phyloP scores from a whole-genome alignment of 2,113 vertebrate species.

The Conger conger region DNA sequence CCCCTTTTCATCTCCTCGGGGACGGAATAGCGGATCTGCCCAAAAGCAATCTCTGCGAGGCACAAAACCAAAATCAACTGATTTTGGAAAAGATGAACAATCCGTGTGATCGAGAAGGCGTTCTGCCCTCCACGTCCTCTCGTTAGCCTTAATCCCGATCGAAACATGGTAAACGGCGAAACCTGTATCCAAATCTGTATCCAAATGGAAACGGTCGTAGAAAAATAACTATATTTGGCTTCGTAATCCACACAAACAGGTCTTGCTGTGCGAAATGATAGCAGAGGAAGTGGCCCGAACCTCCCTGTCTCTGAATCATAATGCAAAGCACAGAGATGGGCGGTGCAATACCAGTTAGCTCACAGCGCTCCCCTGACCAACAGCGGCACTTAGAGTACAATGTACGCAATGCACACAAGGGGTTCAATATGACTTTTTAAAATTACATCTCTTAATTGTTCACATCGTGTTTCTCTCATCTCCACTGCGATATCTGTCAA shows the following conservation, averaged over 20 bases:
- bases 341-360: neutral
- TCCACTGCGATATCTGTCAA: too few relatives aligned
- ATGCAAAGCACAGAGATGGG: neutral
- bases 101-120: neutral
- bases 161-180: neutral
- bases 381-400: constrained; percentile 14
- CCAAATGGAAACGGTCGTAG: neutral
- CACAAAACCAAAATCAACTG: neutral
- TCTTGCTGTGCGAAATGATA: neutral
- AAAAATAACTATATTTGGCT: neutral
- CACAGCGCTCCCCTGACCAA: neutral
- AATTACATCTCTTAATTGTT: neutral
- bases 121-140: neutral
- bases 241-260: neutral
- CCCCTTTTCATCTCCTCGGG: constrained; percentile 70
- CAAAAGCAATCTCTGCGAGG: constrained; percentile 7
- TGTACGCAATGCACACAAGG: neutral
- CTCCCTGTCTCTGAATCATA: neutral
- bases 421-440: neutral
- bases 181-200: neutral
- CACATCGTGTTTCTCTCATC: too few relatives aligned
- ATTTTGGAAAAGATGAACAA: neutral
- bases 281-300: neutral
- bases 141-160: neutral
- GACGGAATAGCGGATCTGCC: constrained; percentile 72